Evolutionary conservation across 2,888 invertebrate species (phyloP), one percentile per base, ranked within the genome.

Genomic region (Gasteruption jaculator): DNA sequence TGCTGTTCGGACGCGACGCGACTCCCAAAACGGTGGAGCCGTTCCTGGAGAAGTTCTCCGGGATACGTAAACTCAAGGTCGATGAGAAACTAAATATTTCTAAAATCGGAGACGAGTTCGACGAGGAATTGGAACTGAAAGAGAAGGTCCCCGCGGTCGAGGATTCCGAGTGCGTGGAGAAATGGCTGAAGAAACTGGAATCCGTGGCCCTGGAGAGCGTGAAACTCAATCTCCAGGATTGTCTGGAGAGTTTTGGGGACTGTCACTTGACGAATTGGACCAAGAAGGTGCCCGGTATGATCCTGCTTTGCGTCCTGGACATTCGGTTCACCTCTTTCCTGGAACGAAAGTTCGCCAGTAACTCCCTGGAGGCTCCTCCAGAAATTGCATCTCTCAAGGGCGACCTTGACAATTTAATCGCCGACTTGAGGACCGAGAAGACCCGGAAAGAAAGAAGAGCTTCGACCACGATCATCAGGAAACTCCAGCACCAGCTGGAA

Each of bases 1-100:
- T 87, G 48, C 68, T 88, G 16, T 83, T 85, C 1, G 81, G 84
- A 65, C 79, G 81, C 2, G 79, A 79, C 58, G 78, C 82, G 61
- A 78, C 78, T 0, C 52, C 74, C 8, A 72, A 78, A 34, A 80
- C 82, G 4, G 77, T 80, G 51, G 78, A 80, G 0, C 78, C 80
- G 61, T 61, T 85, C 30, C 78, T 76, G 56, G 85, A 85, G 64
- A 85, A 83, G 61, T 86, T 86, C 59, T 80, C 81, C 57, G 84
- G 81, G 5, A 80, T 86, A 39, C 73, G 74, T 29, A 73, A 73
- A 45, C 65, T 85, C 6, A 67, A 65, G 35, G 68, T 74, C 56
- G 74, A 81, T 52, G 45, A 66, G 1, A 66, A 72, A 12, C 65
- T 76, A 30, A 76, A 78, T 59, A 81, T 85, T 14, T 75, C 78